A percentile compares a stretch with the other conserved stretches of the same genome.
Evolutionary conservation across 2,888 invertebrate genomes (phyloP).

Genomic region (Ophion ellenae): DNA sequence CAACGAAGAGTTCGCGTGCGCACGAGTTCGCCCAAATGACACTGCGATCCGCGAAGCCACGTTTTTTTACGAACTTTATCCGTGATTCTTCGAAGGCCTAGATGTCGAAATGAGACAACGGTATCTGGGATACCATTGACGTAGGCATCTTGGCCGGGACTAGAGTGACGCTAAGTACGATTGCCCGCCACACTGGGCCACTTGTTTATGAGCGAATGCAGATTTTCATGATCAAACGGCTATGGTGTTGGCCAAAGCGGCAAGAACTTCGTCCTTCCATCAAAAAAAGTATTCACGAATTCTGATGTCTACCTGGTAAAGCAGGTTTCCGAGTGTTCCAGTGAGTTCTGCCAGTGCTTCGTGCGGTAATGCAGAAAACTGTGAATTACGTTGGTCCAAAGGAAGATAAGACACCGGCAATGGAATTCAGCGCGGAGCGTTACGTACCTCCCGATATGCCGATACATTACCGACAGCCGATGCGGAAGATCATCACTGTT

Average conservation of each 20-base stretch:
- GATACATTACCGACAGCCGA: slow-evolving; percentile 26
- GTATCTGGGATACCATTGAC: background rate
- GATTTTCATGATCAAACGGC: background rate
- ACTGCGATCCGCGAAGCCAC: slow-evolving; percentile 55
- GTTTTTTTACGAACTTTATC: slow-evolving; percentile 52
- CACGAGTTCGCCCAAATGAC: slow-evolving; percentile 50
- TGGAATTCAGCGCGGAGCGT: background rate
- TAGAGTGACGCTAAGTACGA: too few relatives aligned
- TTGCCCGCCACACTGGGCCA: too few relatives aligned
- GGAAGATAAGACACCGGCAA: background rate
- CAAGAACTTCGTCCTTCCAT: background rate
- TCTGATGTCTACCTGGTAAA: background rate
- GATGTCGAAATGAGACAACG: background rate
- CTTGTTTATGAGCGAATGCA: too few relatives aligned
- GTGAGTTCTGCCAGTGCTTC: background rate
- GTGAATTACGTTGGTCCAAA: background rate
- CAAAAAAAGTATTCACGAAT: background rate
- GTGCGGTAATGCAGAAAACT: slow-evolving; percentile 1
- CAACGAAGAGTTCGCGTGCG: slow-evolving; percentile 44
- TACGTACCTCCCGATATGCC: background rate
- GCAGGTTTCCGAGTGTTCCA: background rate
- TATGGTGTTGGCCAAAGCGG: background rate
- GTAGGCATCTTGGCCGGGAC: background rate
- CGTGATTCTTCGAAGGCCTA: background rate
- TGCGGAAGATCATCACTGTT: background rate